A percentile compares a stretch with the other conserved stretches of the same genome.
Evolutionary conservation across 2,888 invertebrate genomes (phyloP).

Genomic region (Leptinotarsa rubiginosa): DNA sequence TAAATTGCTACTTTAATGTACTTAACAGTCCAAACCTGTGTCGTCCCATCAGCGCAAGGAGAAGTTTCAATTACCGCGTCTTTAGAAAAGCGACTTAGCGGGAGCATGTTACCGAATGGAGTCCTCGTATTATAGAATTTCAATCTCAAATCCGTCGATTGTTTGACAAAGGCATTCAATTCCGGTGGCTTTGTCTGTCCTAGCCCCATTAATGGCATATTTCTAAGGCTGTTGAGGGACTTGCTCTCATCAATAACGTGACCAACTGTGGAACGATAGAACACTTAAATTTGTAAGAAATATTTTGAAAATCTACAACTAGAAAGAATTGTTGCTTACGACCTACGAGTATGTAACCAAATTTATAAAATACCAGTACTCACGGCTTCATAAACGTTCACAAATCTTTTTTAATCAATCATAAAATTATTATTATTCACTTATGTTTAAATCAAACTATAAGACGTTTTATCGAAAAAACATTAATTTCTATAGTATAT

Average conservation of each 20-base stretch:
- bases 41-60: conserved; percentile 52
- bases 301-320: no score
- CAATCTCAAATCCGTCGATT: conserved; percentile 65
- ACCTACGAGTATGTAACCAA: no score
- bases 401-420: no score
- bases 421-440: no score
- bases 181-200: conserved; percentile 51
- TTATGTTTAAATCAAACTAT: no score
- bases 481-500: no score
- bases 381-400: no score
- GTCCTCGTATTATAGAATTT: conserved; percentile 62
- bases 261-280: background rate
- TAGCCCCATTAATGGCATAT: conserved; percentile 50
- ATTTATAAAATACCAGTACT: no score
- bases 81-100: conserved; percentile 64
- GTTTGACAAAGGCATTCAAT: conserved; percentile 56
- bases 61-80: conserved; percentile 64
- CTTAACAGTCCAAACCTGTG: conserved; percentile 18
- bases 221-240: conserved; percentile 35
- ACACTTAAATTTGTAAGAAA: background rate
- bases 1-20: no score
- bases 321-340: no score
- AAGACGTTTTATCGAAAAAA: no score
- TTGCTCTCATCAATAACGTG: conserved; percentile 14
- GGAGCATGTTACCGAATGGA: conserved; percentile 63